Percentiles rank a stretch among this genome's conserved stretches.
Evolutionary conservation across 2,888 invertebrate species (phyloP).

Genomic region (Ochropleura leucogaster): DNA sequence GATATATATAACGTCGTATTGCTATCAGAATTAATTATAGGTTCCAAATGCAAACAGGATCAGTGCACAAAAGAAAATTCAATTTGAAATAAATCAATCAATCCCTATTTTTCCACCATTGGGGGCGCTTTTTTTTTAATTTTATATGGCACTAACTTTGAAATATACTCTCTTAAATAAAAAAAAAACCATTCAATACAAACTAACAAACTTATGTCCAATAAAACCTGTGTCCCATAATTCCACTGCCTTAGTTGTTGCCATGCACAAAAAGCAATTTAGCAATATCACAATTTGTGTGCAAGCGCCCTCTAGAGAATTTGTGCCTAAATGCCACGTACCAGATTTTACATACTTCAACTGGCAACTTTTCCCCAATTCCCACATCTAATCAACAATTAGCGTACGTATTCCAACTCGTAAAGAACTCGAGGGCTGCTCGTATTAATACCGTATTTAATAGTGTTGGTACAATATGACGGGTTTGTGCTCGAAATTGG

Average conservation of each 20-base stretch:
- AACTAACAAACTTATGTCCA: no score
- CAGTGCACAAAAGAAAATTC: no score
- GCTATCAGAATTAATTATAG: no score
- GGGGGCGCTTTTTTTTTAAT: no score
- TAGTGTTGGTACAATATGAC: conserved; percentile 58
- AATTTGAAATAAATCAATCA: no score
- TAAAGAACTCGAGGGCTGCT: conserved; percentile 64
- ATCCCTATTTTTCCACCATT: no score
- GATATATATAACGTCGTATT: no score
- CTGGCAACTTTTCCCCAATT: conserved; percentile 65
- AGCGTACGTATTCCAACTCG: conserved; percentile 63
- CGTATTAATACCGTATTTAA: conserved; percentile 69
- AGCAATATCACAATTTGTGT: conserved; percentile 37
- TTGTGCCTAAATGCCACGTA: conserved; percentile 48
- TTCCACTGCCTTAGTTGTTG: conserved; percentile 27
- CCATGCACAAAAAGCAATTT: conserved; percentile 50
- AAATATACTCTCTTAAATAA: no score
- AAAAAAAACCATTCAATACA: no score
- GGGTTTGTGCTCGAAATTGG: conserved; percentile 30
- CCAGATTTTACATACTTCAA: conserved; percentile 63
- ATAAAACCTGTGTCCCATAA: background rate
- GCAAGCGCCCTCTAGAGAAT: conserved; percentile 53
- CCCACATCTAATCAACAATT: conserved; percentile 72
- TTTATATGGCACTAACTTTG: no score
- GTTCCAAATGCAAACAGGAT: no score